These are phyloP conservation scores for Poeciliopsis gracilis DNA, from an alignment of 2,797 vertebrate genomes.

Conservation along the genomic window DNA sequence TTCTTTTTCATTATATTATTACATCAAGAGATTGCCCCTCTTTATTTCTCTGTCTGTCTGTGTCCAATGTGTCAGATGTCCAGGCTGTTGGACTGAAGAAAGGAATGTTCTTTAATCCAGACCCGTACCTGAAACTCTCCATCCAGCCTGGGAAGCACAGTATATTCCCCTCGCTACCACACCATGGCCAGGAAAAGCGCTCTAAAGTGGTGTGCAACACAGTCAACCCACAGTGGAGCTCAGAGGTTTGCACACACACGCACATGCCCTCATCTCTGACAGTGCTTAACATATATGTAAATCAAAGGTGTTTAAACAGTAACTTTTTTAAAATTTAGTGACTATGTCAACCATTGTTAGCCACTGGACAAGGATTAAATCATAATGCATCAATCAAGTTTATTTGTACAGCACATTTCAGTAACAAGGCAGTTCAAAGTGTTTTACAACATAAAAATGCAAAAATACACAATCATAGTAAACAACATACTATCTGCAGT, in stretches of 20 bases:
- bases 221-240: slow-evolving; percentile 90
- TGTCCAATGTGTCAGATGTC: slow-evolving; percentile 79
- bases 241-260: slow-evolving; percentile 63
- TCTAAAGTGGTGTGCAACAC: slow-evolving; percentile 93
- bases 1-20: too few relatives aligned
- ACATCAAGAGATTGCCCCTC: neutral
- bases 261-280: too few relatives aligned
- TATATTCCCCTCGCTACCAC: slow-evolving; percentile 94
- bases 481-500: too few relatives aligned
- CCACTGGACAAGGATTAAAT: neutral
- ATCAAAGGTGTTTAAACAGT: too few relatives aligned
- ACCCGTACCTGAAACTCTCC: slow-evolving; percentile 97
- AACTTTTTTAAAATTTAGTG: neutral
- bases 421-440: too few relatives aligned
- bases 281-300: too few relatives aligned
- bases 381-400: too few relatives aligned
- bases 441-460: too few relatives aligned
- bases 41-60: neutral
- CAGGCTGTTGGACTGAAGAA: slow-evolving; percentile 96
- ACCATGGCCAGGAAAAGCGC: slow-evolving; percentile 97
- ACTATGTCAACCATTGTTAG: neutral
- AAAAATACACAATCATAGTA: too few relatives aligned
- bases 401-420: too few relatives aligned
- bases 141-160: slow-evolving; percentile 97
- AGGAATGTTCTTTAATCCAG: slow-evolving; percentile 99